Percentiles rank a stretch among this genome's conserved stretches.
Evolutionary conservation across 2,113 vertebrate species (phyloP).

Genomic region (Microtus montanus): DNA sequence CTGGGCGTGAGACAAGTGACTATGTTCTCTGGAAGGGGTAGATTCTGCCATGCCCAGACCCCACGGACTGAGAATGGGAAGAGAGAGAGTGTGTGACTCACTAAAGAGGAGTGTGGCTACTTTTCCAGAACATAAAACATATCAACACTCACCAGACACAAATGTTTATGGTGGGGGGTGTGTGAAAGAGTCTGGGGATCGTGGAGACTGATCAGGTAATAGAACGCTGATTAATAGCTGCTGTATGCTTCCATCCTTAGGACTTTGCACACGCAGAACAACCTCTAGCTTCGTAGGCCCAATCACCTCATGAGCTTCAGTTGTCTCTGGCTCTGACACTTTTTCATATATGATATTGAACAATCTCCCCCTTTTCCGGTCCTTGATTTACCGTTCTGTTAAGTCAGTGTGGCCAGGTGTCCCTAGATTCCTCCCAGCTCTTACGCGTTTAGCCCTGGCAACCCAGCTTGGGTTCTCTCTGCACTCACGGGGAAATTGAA

Average conservation of each 20-base stretch:
- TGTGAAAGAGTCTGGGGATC: not conserved
- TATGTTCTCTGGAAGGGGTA: too few relatives aligned
- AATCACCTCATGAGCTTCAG: not conserved
- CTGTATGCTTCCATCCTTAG: not conserved
- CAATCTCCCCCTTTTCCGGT: not conserved
- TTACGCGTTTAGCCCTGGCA: not conserved
- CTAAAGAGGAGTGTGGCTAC: not conserved
- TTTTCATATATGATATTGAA: not conserved
- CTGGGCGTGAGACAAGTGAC: not conserved
- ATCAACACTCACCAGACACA: not conserved
- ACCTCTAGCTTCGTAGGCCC: not conserved
- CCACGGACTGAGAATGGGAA: not conserved
- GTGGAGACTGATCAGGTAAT: fast-evolving
- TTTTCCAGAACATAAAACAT: not conserved
- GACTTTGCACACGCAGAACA: not conserved
- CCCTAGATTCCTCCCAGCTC: not conserved
- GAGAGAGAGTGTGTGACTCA: not conserved
- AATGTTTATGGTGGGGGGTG: not conserved
- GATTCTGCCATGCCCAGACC: not conserved
- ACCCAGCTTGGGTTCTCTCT: not conserved
- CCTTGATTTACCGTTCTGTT: not conserved
- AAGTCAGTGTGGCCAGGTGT: not conserved
- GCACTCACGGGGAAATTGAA: slow-evolving; percentile 18
- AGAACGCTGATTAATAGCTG: not conserved
- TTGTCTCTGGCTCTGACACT: not conserved